Conservation (phyloP, 2,113 vertebrate species). For the Paradoxurus hermaphroditus region DNA sequence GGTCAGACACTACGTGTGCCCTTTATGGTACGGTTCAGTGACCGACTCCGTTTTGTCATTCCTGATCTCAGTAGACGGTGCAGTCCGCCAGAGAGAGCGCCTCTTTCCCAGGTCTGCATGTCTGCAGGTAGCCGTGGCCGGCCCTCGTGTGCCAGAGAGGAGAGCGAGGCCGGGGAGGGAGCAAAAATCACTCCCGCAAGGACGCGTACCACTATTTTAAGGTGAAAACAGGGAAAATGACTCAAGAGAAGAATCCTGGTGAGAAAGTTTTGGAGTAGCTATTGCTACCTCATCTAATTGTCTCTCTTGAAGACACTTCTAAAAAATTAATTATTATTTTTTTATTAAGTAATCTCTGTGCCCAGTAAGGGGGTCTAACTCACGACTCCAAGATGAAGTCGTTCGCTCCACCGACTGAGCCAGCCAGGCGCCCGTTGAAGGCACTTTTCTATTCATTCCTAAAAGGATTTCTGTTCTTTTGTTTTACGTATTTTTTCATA, state of each 20-base stretch:
- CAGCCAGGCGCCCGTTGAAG: not conserved
- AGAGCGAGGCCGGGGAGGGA: not conserved
- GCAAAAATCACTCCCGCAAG: not conserved
- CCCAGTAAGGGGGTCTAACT: not conserved
- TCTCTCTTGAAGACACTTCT: not conserved
- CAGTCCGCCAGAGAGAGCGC: not conserved
- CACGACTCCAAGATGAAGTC: not conserved
- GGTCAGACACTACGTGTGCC: not conserved
- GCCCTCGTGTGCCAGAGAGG: not conserved
- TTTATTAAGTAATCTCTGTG: not conserved
- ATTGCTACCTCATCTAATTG: not conserved
- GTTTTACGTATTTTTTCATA: not conserved
- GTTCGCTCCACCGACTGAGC: not conserved
- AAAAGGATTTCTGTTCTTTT: not conserved
- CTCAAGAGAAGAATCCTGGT: not conserved
- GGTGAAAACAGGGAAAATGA: not conserved
- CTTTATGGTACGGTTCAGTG: not conserved
- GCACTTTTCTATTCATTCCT: not conserved
- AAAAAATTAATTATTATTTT: not conserved
- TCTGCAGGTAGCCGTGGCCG: not conserved
- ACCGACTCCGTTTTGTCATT: not conserved
- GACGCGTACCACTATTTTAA: not conserved
- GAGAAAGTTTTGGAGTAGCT: not conserved
- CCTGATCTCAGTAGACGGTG: not conserved
- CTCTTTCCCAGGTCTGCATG: not conserved